Evolutionary conservation across 1,140 invertebrate species (phyloP), one percentile per base, ranked within the genome.

Genomic region (Cydia strobilella): DNA sequence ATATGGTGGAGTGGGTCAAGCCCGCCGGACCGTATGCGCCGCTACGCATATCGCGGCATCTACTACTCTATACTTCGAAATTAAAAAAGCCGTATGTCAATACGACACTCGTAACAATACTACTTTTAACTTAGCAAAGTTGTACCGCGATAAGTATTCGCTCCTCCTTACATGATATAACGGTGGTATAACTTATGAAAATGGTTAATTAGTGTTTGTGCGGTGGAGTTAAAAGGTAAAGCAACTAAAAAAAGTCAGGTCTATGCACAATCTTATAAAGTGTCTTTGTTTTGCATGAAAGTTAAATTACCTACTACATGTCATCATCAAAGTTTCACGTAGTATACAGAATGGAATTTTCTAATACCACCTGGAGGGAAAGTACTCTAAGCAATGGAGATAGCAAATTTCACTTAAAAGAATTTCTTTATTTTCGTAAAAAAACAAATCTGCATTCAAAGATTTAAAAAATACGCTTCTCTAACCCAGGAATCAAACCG

Each of bases 1-100:
- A 88, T 88, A 86, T 88, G 86, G 84, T 76, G 79, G 63, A 75
- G 72, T 79, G 75, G 81, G 80, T 83, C 83, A 82, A 77, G 63
- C 75, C 39, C 54, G 31, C 71, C 71, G 69, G 71, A 72, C 42
- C 71, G 42, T 51, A 23, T 72, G 42, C 45, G 71, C 42, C 39
- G 71, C 18, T 25, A 42, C 35, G 27, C 42, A 18, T 69, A 39
- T 69, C 65, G 65, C 65, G 27, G 6, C 25, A 31, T 27, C 65
- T 31, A 69, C 15, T 69, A 66, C 63, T 18, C n/a, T 31, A 69
- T 4, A 15, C 18, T 23, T 4, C 25, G 5, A 9, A 6, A 35
- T 31, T 69, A 69, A 39, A 69, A 69, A 27, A 27, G 35, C 13
- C 23, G 7, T 59, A 59, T 59, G 54, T 59, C 7, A 20, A 10